phyloP scores from a whole-genome alignment of 2,113 vertebrate species.

The Xenus cinereus region DNA sequence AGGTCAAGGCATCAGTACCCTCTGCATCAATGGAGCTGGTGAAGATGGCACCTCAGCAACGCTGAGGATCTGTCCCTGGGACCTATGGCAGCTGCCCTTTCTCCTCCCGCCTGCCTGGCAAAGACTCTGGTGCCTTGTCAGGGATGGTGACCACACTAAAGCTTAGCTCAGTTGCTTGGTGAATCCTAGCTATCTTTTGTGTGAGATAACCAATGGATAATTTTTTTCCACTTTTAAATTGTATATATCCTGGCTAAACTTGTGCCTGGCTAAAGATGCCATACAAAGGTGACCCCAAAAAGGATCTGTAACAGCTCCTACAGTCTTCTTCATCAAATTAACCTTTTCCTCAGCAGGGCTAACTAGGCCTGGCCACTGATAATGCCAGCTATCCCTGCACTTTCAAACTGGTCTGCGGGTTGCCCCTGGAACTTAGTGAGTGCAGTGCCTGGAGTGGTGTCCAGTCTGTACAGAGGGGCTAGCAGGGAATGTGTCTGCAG shows the following conservation, averaged over 20 bases:
- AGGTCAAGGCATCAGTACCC: background rate
- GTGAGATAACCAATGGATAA: background rate
- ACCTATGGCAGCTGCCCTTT: background rate
- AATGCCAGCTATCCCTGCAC: background rate
- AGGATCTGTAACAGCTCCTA: background rate
- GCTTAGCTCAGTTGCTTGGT: background rate
- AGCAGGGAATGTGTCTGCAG: fast-evolving
- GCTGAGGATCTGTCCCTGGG: background rate
- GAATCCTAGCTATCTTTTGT: background rate
- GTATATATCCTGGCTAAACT: background rate
- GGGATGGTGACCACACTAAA: background rate
- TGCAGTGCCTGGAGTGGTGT: background rate
- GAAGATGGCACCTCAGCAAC: background rate
- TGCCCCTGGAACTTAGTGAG: background rate
- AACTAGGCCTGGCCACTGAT: background rate
- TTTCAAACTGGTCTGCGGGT: background rate
- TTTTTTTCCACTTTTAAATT: background rate
- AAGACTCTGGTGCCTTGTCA: background rate
- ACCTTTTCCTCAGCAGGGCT: background rate
- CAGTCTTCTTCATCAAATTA: background rate
- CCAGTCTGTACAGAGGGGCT: background rate
- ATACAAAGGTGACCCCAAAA: background rate
- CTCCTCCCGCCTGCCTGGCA: background rate
- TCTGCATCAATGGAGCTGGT: background rate
- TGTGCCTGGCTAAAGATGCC: background rate